Conservation (phyloP, 2,797 vertebrate genomes). For the Salmo trutta region DNA sequence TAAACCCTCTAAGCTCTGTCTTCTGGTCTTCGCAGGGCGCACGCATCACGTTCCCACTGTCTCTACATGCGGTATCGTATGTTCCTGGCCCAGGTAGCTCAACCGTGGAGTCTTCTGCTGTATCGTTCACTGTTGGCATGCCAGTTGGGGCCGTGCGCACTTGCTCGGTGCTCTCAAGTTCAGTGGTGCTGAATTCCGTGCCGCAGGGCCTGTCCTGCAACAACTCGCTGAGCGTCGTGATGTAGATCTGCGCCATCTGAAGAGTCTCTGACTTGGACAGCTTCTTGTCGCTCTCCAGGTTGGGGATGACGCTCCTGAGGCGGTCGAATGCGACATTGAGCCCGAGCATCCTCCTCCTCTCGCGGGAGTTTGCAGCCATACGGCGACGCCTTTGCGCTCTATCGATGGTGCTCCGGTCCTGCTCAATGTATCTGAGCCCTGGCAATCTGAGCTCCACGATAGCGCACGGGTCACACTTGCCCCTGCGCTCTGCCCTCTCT, state of each 20-base stretch:
- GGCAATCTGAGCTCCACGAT: constrained; percentile 64
- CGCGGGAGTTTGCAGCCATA: constrained; percentile 80
- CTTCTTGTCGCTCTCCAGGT: constrained; percentile 75
- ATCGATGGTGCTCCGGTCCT: constrained; percentile 51
- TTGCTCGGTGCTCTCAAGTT: not conserved
- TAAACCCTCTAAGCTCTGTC: constrained; percentile 27
- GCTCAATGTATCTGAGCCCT: constrained; percentile 55
- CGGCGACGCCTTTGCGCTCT: constrained; percentile 67
- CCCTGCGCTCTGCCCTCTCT: constrained; percentile 18
- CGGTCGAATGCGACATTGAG: constrained; percentile 82
- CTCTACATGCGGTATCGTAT: constrained; percentile 23
- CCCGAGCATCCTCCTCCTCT: constrained; percentile 79
- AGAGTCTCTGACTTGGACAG: constrained; percentile 83
- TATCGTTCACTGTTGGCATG: not conserved
- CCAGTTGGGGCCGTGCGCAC: not conserved
- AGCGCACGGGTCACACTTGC: constrained; percentile 34
- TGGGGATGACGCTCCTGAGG: constrained; percentile 80
- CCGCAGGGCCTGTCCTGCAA: constrained; percentile 54
- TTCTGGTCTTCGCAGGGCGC: constrained; percentile 19
- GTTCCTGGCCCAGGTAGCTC: not conserved
- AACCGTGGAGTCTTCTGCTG: not conserved
- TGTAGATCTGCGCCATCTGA: constrained; percentile 84
- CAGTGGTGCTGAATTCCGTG: constrained; percentile 10
- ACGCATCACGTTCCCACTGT: constrained; percentile 14
- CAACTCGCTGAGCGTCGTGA: constrained; percentile 75